Evolutionary conservation across 2,888 invertebrate species (phyloP).

Genomic region (Nomada fabriciana): DNA sequence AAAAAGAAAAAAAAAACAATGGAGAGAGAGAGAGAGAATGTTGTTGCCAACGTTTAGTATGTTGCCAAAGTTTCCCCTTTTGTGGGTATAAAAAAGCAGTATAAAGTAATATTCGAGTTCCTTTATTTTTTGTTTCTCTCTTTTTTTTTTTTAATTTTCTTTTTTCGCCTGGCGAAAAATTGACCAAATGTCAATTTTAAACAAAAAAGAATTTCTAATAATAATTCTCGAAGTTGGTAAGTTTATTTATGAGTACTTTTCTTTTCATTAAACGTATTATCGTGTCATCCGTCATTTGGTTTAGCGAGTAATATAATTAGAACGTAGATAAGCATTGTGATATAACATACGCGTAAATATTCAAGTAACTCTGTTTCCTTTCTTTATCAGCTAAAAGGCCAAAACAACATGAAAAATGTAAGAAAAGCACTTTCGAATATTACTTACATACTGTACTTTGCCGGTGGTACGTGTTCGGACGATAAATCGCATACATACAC

Average conservation of each 20-base stretch:
- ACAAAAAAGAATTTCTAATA: conserved; percentile 5
- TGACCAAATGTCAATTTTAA: background rate
- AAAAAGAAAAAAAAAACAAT: conserved; percentile 44
- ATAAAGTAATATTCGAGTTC: conserved; percentile 73
- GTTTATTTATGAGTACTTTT: conserved; percentile 29
- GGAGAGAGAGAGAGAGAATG: conserved; percentile 70
- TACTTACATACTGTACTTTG: conserved; percentile 56
- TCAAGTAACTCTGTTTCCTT: background rate
- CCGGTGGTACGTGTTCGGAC: conserved; percentile 61
- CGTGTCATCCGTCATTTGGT: conserved; percentile 18
- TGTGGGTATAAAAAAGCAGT: conserved; percentile 72
- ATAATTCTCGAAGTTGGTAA: background rate
- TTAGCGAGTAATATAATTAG: conserved; percentile 26
- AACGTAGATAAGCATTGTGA: conserved; percentile 45
- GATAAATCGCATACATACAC: conserved; percentile 50
- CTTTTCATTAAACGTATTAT: conserved; percentile 7
- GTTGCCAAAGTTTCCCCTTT: conserved; percentile 81
- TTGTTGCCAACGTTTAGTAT: conserved; percentile 81
- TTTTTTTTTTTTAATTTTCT: conserved; percentile 11
- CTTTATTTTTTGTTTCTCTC: conserved; percentile 31
- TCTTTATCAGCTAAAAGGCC: conserved; percentile 20
- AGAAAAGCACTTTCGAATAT: conserved; percentile 53
- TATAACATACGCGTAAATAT: conserved; percentile 24
- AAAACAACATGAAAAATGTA: background rate
- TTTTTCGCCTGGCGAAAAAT: conserved; percentile 25